A percentile compares a stretch with the other conserved stretches of the same genome.
Conservation (phyloP, 2,888 invertebrate genomes). For the Boloria euphrosyne region DNA sequence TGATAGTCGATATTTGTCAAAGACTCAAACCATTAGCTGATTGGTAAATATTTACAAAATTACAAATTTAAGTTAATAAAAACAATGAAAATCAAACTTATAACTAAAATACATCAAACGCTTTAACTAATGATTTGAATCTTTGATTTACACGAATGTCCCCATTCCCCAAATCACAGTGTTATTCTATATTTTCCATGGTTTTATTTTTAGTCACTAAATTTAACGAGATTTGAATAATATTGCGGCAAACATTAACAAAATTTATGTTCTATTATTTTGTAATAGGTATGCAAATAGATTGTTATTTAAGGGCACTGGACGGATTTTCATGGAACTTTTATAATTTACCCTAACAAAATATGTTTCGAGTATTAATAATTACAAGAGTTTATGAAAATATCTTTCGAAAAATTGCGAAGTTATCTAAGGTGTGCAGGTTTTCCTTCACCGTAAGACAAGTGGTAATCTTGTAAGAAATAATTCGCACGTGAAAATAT, state of each 20-base stretch:
- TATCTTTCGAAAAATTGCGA: no score
- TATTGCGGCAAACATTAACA: not conserved
- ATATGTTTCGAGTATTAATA: not conserved
- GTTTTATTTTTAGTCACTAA: slow-evolving; percentile 20
- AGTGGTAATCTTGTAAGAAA: no score
- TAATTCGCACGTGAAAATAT: no score
- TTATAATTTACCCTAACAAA: not conserved
- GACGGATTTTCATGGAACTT: slow-evolving; percentile 19
- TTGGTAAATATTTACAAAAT: slow-evolving; percentile 29
- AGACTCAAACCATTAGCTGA: slow-evolving; percentile 33
- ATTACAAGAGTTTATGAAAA: no score
- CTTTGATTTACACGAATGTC: slow-evolving; percentile 31
- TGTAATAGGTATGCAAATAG: no score
- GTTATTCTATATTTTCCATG: slow-evolving; percentile 17
- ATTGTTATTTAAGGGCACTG: slow-evolving; percentile 11
- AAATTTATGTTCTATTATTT: no score
- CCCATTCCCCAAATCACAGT: slow-evolving; percentile 32
- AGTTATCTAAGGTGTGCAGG: no score
- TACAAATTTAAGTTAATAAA: not conserved
- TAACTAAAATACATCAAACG: not conserved
- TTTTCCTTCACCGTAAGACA: no score
- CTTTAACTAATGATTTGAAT: slow-evolving; percentile 31
- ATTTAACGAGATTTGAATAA: slow-evolving; percentile 21
- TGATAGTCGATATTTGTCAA: slow-evolving; percentile 34
- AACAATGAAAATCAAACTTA: slow-evolving; percentile 1